Conservation (phyloP, 2,113 vertebrate species). For the Camarhynchus parvulus region DNA sequence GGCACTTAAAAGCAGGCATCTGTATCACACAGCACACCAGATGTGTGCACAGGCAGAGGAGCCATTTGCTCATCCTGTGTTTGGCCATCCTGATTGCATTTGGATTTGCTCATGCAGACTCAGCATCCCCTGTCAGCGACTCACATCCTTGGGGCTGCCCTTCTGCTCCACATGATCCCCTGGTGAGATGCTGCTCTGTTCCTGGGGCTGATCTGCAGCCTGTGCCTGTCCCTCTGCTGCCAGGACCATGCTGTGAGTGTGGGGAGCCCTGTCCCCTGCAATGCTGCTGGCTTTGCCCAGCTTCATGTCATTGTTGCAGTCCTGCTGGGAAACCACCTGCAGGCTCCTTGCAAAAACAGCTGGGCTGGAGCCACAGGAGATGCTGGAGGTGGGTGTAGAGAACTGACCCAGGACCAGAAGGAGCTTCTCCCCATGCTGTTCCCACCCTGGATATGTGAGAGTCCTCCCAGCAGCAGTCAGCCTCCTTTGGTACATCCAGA, state of each 20-base stretch:
- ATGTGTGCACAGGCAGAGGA: background rate
- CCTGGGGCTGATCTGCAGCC: background rate
- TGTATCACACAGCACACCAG: accelerated
- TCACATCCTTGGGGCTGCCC: too few relatives aligned
- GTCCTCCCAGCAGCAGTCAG: background rate
- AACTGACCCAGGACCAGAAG: background rate
- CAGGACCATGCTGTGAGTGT: accelerated
- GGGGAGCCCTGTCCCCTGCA: accelerated
- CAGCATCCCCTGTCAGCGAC: accelerated
- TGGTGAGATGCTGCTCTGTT: too few relatives aligned
- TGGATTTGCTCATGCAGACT: accelerated
- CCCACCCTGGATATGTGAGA: accelerated
- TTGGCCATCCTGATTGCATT: background rate
- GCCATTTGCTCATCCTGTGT: background rate
- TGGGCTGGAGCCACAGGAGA: background rate
- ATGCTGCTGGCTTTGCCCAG: background rate
- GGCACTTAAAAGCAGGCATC: background rate
- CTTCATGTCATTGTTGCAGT: background rate
- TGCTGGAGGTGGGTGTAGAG: background rate
- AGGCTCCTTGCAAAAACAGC: background rate
- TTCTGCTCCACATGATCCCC: background rate
- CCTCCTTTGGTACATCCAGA: too few relatives aligned
- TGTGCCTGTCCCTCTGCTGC: background rate
- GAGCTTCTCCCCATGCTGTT: background rate
- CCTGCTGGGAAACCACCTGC: background rate